Base-by-base conservation (phyloP, 1,140 invertebrate genomes). In the Zophobas atratus region DNA sequence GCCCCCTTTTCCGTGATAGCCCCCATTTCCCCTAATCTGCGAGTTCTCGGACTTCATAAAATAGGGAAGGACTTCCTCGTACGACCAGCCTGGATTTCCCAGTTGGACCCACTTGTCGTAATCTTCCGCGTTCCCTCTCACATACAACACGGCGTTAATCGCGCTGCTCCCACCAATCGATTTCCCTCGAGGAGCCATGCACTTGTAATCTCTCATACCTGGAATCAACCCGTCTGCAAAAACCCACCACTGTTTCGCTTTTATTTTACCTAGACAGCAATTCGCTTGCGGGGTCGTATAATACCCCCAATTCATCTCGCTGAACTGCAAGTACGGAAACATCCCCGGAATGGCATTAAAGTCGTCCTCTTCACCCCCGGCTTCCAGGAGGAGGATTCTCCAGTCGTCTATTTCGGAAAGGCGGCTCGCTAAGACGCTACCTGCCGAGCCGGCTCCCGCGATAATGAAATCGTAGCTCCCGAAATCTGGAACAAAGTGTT, bases 141-240 rank as follows among this genome's bases (percentile, higher is more conserved):
- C 93, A 84, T 97, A 97, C n/a, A 96, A 92, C 94, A 97, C 96
- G 67, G 92, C 95, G 84, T 97, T 97, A 33, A 97, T 90, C 1
- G 93, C 91, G 33, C 92, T 94, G 0, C 91, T 90, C 0, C 95
- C 95, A 0, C 95, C 95, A 1, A 94, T 82, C 0, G 88, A 90
- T 82, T 89, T 91, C 1, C 92, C 92, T 63, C 91, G 85, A 0
- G 91, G 90, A 88, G 90, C 89, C 41, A 86, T 89, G 79, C 91
- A 92, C 41, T 86, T 84, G 34, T 87, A 84, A 32, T 88, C 86
- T 33, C 83, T 79, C 88, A 92, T 89, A 46, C 89, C 89, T 90
- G 34, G 20, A 33, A 56, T 56, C 3, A 56, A 56, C 3, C 3
- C 43, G 1, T 5, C 46, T 20, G 32, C 20, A 20, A 20, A 20